Evolutionary conservation across 37 sponge, comb jelly and placozoan species (phyloP), one percentile per base, ranked within the genome.

Genomic region (Crambe crambe): DNA sequence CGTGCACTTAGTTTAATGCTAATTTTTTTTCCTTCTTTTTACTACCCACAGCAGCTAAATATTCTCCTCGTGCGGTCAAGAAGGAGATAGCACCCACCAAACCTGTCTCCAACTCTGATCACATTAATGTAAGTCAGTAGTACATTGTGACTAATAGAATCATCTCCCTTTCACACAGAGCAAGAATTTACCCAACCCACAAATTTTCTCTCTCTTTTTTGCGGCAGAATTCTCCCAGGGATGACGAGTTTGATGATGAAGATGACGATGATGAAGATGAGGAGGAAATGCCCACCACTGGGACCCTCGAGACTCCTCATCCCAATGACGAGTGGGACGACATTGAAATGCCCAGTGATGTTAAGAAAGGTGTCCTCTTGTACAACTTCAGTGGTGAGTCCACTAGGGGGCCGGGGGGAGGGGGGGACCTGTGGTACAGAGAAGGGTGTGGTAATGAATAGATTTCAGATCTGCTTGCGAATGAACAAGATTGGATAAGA

Each of bases 381-480:
- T 84, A 89, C 65, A 71, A 81, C 73, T 88, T 88, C 42, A 40
- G 29, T 56, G 82, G 88, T 88, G 44, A 74, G 80, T 44, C 4
- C 2, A 40, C n/a, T 17, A 26, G 43, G 42, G 42, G 26, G 12
- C n/a, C 1, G 43, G 71, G 36, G 3, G 17, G 43, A 9, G 35
- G 75, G 9, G 12, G 54, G 9, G 58, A 58, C 3, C 39, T n/a
- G 80, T 4, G 56, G 27, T 57, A 9, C 21, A 26, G 58, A 21
- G 43, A 12, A 37, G 20, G 71, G 3, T 47, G 6, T 47, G 51
- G 51, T 6, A 12, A 47, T 47, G 51, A n/a, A n/a, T n/a, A n/a
- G n/a, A n/a, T n/a, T n/a, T n/a, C n/a, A n/a, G n/a, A n/a, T n/a
- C n/a, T n/a, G n/a, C n/a, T n/a, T n/a, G n/a, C n/a, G n/a, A n/a